Conservation (phyloP, 53 echinoderm and acorn worm genomes). For the Paracentrotus lividus region DNA sequence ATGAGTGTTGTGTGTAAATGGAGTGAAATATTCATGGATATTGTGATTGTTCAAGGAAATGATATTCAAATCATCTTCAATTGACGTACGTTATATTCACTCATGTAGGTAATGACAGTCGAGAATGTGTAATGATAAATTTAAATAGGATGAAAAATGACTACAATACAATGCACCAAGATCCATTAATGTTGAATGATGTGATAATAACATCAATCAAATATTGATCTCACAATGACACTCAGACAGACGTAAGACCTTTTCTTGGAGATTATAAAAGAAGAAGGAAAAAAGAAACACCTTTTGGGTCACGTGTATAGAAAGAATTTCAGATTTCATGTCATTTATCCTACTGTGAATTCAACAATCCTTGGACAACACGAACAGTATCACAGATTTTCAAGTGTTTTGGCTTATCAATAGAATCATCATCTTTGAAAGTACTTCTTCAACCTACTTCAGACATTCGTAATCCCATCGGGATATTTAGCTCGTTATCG, state of each 20-base stretch:
- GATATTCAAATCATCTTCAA: not conserved
- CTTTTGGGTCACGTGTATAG: not conserved
- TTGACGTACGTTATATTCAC: not conserved
- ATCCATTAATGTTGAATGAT: constrained; percentile 25
- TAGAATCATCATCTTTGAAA: too few species aligned
- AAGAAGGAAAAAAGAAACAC: not conserved
- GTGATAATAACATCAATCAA: constrained; percentile 3
- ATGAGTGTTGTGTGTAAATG: not conserved
- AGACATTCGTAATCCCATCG: too few species aligned
- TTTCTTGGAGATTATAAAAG: not conserved
- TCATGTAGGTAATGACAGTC: constrained; percentile 3
- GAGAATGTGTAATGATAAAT: not conserved
- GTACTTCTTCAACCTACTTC: too few species aligned
- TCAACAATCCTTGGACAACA: not conserved
- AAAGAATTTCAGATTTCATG: not conserved
- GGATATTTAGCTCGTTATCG: too few species aligned
- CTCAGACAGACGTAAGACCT: not conserved
- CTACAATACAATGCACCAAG: not conserved
- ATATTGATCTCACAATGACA: constrained; percentile 25
- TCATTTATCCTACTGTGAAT: not conserved
- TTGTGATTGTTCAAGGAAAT: not conserved
- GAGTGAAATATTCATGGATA: not conserved
- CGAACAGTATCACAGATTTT: not conserved
- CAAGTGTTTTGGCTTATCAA: not conserved
- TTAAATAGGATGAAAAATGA: not conserved